These are phyloP conservation scores for Anolis apletophallus DNA, from an alignment of 2,797 vertebrate species.

Conservation along the genomic window DNA sequence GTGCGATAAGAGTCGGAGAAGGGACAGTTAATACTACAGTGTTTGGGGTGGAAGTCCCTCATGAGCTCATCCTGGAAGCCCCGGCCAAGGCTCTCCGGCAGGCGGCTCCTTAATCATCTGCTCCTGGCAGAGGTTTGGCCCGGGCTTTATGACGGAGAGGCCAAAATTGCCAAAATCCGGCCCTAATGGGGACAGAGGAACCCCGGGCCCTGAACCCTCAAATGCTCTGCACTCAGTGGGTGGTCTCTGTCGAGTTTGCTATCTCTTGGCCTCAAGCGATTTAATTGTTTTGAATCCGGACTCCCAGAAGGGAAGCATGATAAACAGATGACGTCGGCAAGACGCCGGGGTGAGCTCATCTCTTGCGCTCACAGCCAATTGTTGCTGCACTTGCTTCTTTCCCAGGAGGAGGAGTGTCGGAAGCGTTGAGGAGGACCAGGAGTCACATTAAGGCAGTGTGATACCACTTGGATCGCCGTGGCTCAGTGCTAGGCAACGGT, in stretches of 20 bases:
- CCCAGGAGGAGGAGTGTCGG: not conserved
- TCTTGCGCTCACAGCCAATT: not conserved
- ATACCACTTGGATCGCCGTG: too few relatives aligned
- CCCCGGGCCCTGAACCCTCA: not conserved
- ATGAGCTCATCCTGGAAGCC: constrained; percentile 22
- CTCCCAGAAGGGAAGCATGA: not conserved
- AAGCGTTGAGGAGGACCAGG: not conserved
- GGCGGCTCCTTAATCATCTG: constrained; percentile 1
- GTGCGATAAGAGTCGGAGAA: not conserved
- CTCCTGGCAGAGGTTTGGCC: not conserved
- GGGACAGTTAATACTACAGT: constrained; percentile 25
- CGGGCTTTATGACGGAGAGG: not conserved
- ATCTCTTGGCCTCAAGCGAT: not conserved
- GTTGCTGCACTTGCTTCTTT: not conserved
- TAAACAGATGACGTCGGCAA: not conserved
- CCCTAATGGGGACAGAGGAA: too few relatives aligned
- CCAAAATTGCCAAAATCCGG: not conserved
- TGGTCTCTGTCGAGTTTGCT: not conserved
- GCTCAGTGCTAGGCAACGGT: too few relatives aligned
- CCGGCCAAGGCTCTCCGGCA: not conserved
- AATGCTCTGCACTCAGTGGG: not conserved
- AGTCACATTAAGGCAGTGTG: too few relatives aligned
- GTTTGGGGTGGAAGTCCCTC: constrained; percentile 18
- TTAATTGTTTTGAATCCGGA: not conserved
- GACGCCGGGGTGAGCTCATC: not conserved